These are phyloP conservation scores for Andrena haemorrhoa DNA, from an alignment of 2,888 invertebrate genomes.

Conservation along the genomic window DNA sequence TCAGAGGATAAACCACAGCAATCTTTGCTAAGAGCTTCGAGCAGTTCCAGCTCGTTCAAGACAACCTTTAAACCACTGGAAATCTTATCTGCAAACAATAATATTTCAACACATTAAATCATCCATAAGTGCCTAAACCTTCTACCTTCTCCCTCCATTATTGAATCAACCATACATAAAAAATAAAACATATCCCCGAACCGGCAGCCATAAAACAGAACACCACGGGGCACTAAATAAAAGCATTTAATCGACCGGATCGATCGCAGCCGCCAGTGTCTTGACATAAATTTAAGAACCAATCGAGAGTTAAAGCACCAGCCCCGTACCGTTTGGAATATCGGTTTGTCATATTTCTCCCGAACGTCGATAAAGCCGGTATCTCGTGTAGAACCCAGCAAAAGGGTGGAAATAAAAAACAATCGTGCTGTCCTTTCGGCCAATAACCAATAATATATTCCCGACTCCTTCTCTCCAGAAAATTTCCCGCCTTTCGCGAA, in stretches of 20 bases:
- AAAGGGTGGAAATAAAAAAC: not conserved
- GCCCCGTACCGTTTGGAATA: conserved; percentile 19
- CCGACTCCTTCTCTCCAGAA: not conserved
- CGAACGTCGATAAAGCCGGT: conserved; percentile 28
- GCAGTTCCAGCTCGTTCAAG: no score
- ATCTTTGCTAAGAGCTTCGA: no score
- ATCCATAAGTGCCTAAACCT: no score
- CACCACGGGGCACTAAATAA: not conserved
- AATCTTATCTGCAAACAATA: no score
- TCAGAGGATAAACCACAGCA: conserved; percentile 1
- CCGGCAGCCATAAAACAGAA: not conserved
- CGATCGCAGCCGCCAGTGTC: conserved; percentile 33
- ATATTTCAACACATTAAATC: no score
- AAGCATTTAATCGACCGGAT: conserved; percentile 28
- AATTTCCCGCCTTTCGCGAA: not conserved
- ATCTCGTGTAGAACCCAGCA: not conserved
- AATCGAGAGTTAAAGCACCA: conserved; percentile 51
- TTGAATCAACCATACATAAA: not conserved
- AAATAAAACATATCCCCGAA: not conserved
- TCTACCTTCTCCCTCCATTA: no score
- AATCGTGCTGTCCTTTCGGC: conserved; percentile 12
- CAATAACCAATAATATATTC: conserved; percentile 15
- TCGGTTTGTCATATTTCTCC: conserved; percentile 50
- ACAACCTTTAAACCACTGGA: no score
- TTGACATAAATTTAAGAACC: conserved; percentile 51